Conservation (phyloP, 1,140 invertebrate species). For the Mycetomoellerius zeteki region DNA sequence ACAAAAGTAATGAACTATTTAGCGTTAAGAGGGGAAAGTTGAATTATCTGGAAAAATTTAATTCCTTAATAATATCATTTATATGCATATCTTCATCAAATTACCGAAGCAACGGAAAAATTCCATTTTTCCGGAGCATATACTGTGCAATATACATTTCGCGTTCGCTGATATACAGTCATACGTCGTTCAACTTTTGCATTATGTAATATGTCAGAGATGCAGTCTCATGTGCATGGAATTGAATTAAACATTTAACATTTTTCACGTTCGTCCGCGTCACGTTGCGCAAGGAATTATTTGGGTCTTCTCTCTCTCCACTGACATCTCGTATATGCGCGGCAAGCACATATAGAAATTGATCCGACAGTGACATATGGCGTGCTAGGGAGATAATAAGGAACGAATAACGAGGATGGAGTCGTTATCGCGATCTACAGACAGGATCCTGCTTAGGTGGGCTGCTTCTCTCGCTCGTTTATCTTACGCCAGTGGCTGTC, state of each 20-base stretch:
- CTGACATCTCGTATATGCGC: constrained; percentile 2
- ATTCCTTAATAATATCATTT: constrained; percentile 22
- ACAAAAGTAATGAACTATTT: not conserved
- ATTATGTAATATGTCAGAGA: constrained; percentile 16
- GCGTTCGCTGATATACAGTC: constrained; percentile 9
- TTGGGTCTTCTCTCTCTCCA: not conserved
- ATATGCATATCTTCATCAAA: constrained; percentile 3
- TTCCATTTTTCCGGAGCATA: not conserved
- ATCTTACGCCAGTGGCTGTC: constrained; percentile 45
- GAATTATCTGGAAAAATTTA: constrained; percentile 29
- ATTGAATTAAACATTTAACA: constrained; percentile 32
- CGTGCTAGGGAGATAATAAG: constrained; percentile 63
- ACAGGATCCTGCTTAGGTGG: constrained; percentile 53
- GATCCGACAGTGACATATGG: constrained; percentile 59
- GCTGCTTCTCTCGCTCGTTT: constrained; percentile 44
- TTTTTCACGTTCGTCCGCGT: constrained; percentile 28
- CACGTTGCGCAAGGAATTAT: not conserved
- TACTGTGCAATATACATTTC: not conserved
- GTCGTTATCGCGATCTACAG: constrained; percentile 64
- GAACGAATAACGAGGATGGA: constrained; percentile 57
- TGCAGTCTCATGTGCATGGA: not conserved
- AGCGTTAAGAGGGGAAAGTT: not conserved
- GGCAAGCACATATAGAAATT: constrained; percentile 25
- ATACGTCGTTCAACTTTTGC: constrained; percentile 19
- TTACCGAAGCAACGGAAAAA: not conserved